Base-by-base conservation (phyloP, 92 coral and sea anemone species). In the Umimayanthus kanabou region DNA sequence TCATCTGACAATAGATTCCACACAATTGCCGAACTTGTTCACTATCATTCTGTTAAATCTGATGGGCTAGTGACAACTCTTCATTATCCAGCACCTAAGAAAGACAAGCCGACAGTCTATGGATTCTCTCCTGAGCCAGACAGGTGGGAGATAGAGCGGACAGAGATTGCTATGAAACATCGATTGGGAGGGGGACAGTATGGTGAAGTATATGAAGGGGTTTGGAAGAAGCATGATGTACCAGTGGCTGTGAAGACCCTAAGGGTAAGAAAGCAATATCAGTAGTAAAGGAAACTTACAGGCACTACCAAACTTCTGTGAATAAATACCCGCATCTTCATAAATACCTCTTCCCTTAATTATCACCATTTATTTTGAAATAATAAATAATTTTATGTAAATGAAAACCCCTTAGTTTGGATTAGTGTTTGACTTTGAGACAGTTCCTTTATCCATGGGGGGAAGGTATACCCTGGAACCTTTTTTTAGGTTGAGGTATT, bases 201-300 rank as follows among this genome's bases (percentile, higher is more conserved):
- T 90, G 99, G 99, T 1, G 99, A 97, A 83, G 99, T 97, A 10
- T 97, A 97, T 81, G 99, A 97, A 89, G 99, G 98, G 37, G 76
- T 93, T 49, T 97, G 99, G 99, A 97, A 95, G 85, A 97, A 94
- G 76, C 88, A 97, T 50, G 89, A 94, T 78, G 94, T 90, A 53
- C 93, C 91, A 30, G 98, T 97, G 57, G 99, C 99, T 73, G 99
- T 97, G 28, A 97, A 97, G 85, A 97, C 99, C 0, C 88, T 97
- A 6, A 95, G 98, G 98, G 99, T 95, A 89, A 87, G 95, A 64
- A 15, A 5, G 9, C 8, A n/a, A 37, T 61, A 53, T 7, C 65
- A 50, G 2, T 47, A 25, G 45, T 80, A 73, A 20, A 2, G 37
- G 37, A 33, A 33, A 33, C 37, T 83, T 50, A 50, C 14, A 9